Conservation (phyloP, 2,113 vertebrate genomes). For the Origma solitaria region DNA sequence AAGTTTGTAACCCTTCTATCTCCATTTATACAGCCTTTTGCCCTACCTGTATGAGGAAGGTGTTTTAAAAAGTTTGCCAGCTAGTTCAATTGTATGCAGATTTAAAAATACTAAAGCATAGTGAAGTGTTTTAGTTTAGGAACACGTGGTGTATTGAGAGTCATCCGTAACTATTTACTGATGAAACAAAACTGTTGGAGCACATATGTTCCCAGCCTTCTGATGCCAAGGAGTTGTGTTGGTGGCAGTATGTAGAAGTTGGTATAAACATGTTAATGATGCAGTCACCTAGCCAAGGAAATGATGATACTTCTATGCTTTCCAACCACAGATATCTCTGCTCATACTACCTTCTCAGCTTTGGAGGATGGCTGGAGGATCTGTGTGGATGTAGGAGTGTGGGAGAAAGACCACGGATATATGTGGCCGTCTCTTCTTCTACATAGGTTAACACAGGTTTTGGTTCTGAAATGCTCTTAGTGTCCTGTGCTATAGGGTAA, state of each 20-base stretch:
- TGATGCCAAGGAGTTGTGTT: background rate
- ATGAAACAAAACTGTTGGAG: background rate
- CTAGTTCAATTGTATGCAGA: background rate
- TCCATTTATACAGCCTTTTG: background rate
- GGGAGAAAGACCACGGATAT: background rate
- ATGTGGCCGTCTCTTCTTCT: background rate
- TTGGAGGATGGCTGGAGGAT: background rate
- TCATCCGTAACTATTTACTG: background rate
- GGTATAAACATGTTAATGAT: background rate
- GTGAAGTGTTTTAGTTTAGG: background rate
- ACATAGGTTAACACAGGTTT: background rate
- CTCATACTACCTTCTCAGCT: background rate
- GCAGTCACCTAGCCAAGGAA: background rate
- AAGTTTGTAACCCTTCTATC: background rate
- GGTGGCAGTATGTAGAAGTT: background rate
- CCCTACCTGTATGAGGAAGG: background rate
- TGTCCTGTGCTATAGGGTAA: background rate
- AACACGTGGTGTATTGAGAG: background rate
- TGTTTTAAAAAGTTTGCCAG: background rate
- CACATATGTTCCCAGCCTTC: rapidly evolving
- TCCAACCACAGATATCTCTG: background rate
- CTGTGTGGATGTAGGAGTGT: background rate
- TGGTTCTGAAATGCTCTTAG: background rate
- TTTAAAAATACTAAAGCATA: background rate
- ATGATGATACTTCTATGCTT: background rate